These are phyloP conservation scores for Panopea generosa DNA, from an alignment of 2,888 invertebrate genomes.

Conservation along the genomic window DNA sequence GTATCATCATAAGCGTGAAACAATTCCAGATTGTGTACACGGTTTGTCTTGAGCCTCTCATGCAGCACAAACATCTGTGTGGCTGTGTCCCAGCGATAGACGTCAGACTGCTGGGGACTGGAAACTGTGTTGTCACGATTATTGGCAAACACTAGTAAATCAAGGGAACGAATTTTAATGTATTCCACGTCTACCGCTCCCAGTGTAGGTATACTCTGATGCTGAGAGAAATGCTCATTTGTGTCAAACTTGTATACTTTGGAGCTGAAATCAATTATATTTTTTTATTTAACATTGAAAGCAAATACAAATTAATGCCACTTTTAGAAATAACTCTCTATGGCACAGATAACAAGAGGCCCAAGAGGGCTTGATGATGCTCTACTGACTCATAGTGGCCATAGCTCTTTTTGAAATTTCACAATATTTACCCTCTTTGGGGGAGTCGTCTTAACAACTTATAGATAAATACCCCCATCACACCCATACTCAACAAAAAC, in stretches of 20 bases:
- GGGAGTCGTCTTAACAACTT: no score
- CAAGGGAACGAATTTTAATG: slow-evolving; percentile 65
- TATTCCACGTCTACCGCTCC: slow-evolving; percentile 77
- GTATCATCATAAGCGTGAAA: slow-evolving; percentile 68
- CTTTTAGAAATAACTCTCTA: no score
- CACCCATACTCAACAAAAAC: no score
- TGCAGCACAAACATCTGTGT: slow-evolving; percentile 72
- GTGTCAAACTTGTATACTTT: slow-evolving; percentile 77
- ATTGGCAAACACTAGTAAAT: slow-evolving; percentile 78
- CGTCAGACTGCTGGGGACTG: slow-evolving; percentile 72
- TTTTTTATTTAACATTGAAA: no score
- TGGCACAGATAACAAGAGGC: no score
- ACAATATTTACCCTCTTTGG: no score
- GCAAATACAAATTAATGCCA: no score
- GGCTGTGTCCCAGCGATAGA: slow-evolving; percentile 78
- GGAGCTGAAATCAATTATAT: slow-evolving; percentile 73
- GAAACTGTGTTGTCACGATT: slow-evolving; percentile 76
- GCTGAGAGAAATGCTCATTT: slow-evolving; percentile 73
- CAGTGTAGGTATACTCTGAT: slow-evolving; percentile 78
- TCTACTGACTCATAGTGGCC: no score
- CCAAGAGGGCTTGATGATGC: no score
- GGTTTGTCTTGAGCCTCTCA: slow-evolving; percentile 73
- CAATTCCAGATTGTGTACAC: slow-evolving; percentile 68
- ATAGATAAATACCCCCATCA: no score
- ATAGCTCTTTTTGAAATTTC: no score